Evolutionary conservation across 1,140 invertebrate genomes (phyloP), one percentile per base, ranked within the genome.

Genomic region (Drosophila truncata): DNA sequence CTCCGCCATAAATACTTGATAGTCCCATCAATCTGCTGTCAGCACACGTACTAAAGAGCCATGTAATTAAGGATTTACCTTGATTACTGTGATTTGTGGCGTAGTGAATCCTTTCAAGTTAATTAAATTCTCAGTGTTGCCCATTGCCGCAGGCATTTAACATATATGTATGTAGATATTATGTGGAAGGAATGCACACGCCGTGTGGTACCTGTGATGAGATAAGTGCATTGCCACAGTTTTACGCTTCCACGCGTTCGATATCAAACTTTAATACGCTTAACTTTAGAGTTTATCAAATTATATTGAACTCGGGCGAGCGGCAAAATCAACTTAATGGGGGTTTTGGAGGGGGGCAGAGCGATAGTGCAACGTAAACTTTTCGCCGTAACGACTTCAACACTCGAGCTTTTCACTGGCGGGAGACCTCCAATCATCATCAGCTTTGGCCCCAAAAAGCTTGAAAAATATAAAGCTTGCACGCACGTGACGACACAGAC

Each of bases 401-500:
- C 25, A 8, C 13, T 20, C 0, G 23, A 73, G 66, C 66, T 72
- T 71, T 72, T 20, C 11, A 10, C 1, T 23, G 35, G 35, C 13
- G 10, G 33, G 33, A 4, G 11, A 13, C 33, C 11, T 11, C 23
- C 7, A 4, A n/a, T 14, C 13, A 49, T 33, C 27, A 47, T 41
- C 27, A 52, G 49, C 49, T 75, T 62, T 39, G 6, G 11, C 23
- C 42, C 13, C 37, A 16, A 73, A 77, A 88, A 83, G 80, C 80
- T 83, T 59, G 41, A 31, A 33, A 50, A 37, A 31, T n/a, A 10
- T 4, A 63, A 82, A 82, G 79, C 74, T 82, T 29, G 11, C 2
- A 35, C 41, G 27, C 84, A 88, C 84, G 84, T 87, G 80, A 87
- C 47, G 61, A 47, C 41, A 55, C 66, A 57, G 60, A 23, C 37